Evolutionary conservation across 2,113 vertebrate genomes (phyloP).

Genomic region (Prionailurus viverrinus): DNA sequence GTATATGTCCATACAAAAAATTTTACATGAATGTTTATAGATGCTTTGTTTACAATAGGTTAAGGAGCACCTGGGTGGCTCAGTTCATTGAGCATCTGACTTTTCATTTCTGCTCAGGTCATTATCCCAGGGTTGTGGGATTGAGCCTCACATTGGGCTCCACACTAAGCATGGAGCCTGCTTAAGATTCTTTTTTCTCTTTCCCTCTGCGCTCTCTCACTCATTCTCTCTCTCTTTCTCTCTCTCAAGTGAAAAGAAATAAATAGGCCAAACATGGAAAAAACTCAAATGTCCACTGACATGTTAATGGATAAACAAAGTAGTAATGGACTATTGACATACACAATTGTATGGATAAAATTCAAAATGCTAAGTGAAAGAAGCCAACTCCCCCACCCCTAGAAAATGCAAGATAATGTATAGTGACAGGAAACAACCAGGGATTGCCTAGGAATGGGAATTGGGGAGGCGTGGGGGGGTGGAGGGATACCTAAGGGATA

Average conservation of each 20-base stretch:
- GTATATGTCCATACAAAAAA: background rate
- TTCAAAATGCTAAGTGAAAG: background rate
- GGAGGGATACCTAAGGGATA: background rate
- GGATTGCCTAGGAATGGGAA: background rate
- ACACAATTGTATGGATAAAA: background rate
- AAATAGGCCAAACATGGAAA: background rate
- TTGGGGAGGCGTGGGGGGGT: background rate
- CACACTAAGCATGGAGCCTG: no score
- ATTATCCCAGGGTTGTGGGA: no score
- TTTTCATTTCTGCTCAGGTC: no score
- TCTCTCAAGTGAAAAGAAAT: no score
- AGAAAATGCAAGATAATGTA: background rate
- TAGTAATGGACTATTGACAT: background rate
- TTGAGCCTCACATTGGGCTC: no score
- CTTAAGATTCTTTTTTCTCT: no score
- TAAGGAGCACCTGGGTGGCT: no score
- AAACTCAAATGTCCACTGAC: background rate
- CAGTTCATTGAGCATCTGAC: no score
- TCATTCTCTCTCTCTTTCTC: no score
- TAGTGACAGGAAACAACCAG: background rate
- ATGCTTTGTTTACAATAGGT: background rate
- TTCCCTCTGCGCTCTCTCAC: no score
- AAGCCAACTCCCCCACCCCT: background rate
- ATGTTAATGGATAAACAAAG: background rate
- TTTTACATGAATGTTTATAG: background rate